phyloP scores from a whole-genome alignment of 1,140 invertebrate species.

The Drosophila fuyamai region DNA sequence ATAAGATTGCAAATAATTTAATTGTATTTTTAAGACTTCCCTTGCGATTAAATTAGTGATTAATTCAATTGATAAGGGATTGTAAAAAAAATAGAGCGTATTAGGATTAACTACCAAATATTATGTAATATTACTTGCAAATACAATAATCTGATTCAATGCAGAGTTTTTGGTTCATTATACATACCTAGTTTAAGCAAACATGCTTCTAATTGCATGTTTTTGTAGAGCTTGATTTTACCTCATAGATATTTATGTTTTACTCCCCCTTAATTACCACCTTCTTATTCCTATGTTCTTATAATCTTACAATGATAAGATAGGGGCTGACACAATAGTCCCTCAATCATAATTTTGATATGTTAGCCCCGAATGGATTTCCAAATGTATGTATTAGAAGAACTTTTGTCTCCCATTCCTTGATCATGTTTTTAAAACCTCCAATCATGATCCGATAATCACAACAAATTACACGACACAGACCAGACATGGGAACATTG shows the following conservation, averaged over 20 bases:
- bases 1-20: not conserved
- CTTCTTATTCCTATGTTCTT: not conserved
- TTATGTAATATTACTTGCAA: no score
- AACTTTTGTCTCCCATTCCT: slow-evolving; percentile 5
- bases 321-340: slow-evolving; percentile 22
- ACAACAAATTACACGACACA: slow-evolving; percentile 59
- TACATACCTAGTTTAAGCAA: not conserved
- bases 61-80: not conserved
- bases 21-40: not conserved
- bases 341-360: slow-evolving; percentile 32
- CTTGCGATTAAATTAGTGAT: not conserved
- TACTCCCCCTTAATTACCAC: not conserved
- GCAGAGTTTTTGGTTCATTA: not conserved
- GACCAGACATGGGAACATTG: slow-evolving; percentile 4
- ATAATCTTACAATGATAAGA: slow-evolving; percentile 33
- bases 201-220: not conserved
- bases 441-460: slow-evolving; percentile 61
- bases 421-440: slow-evolving; percentile 44
- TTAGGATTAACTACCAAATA: not conserved
- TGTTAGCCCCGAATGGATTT: not conserved
- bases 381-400: not conserved
- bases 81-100: not conserved
- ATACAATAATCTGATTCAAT: not conserved
- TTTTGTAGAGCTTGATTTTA: not conserved
- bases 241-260: not conserved